These are phyloP conservation scores for Sceliomorpha sp. DNA, from an alignment of 2,888 invertebrate species.

Conservation along the genomic window DNA sequence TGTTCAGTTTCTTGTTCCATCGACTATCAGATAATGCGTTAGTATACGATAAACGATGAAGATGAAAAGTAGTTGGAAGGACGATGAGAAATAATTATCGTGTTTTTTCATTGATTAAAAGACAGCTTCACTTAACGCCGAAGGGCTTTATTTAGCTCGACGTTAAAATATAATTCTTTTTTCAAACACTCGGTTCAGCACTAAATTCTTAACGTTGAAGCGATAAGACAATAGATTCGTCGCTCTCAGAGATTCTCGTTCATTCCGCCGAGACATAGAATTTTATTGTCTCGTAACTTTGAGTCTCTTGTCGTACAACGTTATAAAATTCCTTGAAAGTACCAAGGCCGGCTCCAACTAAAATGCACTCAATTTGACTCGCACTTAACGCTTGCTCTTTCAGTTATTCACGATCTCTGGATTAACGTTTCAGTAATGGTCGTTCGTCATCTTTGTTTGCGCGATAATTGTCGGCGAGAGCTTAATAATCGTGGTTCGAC, in stretches of 20 bases:
- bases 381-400: conserved; percentile 20
- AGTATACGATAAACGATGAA: conserved; percentile 8
- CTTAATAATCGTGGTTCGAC: not conserved
- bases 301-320: conserved; percentile 67
- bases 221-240: conserved; percentile 46
- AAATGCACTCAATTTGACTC: conserved; percentile 41
- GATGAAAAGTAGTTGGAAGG: conserved; percentile 12
- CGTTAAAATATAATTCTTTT: too few relatives aligned
- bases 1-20: conserved; percentile 21
- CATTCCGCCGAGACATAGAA: conserved; percentile 43
- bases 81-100: too few relatives aligned
- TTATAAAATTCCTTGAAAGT: conserved; percentile 65
- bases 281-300: conserved; percentile 70
- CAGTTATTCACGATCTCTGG: conserved; percentile 1
- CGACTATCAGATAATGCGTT: conserved; percentile 18
- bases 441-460: not conserved
- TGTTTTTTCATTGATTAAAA: too few relatives aligned
- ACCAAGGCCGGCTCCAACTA: conserved; percentile 23
- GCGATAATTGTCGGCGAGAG: not conserved
- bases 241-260: conserved; percentile 29
- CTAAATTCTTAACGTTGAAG: conserved; percentile 20
- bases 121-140: too few relatives aligned
- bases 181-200: not conserved
- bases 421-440: not conserved
- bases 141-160: too few relatives aligned